Evolutionary conservation across 1,140 invertebrate species (phyloP).

Genomic region (Zaprionus gabonicus): DNA sequence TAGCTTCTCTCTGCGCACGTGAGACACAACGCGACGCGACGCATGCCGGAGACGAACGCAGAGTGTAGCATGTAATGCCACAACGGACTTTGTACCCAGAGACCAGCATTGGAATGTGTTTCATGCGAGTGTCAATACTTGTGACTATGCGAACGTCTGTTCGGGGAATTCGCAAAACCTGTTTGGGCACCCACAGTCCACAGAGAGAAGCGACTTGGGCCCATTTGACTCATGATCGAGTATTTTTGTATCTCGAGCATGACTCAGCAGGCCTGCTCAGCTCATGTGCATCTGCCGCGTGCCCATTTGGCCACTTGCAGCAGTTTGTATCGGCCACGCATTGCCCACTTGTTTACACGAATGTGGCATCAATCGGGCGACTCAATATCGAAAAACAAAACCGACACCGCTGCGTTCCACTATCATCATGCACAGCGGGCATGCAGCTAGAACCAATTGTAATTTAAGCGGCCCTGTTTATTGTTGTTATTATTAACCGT

Average conservation of each 20-base stretch:
- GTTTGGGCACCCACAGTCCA: constrained; percentile 32
- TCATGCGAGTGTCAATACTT: constrained; percentile 28
- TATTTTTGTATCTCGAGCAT: constrained; percentile 34
- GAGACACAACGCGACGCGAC: constrained; percentile 41
- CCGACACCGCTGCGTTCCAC: constrained; percentile 18
- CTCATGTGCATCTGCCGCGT: constrained; percentile 18
- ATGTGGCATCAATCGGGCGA: constrained; percentile 17
- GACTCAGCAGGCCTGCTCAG: constrained; percentile 49
- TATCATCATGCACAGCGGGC: constrained; percentile 27
- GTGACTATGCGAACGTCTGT: constrained; percentile 11
- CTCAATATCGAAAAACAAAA: constrained; percentile 3
- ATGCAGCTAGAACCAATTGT: constrained; percentile 24
- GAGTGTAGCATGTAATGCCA: constrained; percentile 17
- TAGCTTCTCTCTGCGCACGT: constrained; percentile 39
- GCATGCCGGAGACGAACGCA: constrained; percentile 25
- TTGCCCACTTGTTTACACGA: constrained; percentile 18
- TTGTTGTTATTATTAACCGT: constrained; percentile 1
- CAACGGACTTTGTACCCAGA: constrained; percentile 60
- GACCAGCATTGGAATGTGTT: constrained; percentile 48
- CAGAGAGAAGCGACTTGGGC: background rate
- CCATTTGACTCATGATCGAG: constrained; percentile 39
- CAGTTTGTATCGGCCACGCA: constrained; percentile 31
- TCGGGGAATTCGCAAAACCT: constrained; percentile 74
- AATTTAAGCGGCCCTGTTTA: background rate
- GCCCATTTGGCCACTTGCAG: constrained; percentile 4